phyloP scores from a whole-genome alignment of 2,797 vertebrate genomes.

The Cottoperca gobio region DNA sequence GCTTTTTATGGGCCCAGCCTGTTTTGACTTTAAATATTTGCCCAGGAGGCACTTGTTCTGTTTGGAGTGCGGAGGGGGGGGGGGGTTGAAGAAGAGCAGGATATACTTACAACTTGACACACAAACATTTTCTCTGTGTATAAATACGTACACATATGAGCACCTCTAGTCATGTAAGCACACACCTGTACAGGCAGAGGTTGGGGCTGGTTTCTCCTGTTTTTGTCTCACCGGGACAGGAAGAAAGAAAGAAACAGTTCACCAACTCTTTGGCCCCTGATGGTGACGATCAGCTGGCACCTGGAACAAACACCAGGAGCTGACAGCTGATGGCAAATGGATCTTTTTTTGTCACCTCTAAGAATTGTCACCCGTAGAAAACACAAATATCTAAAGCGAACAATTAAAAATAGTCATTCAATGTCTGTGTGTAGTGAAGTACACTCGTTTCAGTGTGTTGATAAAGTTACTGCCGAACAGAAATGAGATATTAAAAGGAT shows the following conservation, averaged over 20 bases:
- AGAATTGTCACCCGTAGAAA: slow-evolving; percentile 10
- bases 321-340: slow-evolving; percentile 50
- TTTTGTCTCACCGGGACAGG: slow-evolving; percentile 31
- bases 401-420: background rate
- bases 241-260: slow-evolving; percentile 18
- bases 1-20: slow-evolving; percentile 84
- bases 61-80: slow-evolving; percentile 42
- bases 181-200: slow-evolving; percentile 51
- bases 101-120: slow-evolving; percentile 28
- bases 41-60: slow-evolving; percentile 81
- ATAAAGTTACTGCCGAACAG: background rate
- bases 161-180: background rate
- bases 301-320: slow-evolving; percentile 32
- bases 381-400: slow-evolving; percentile 3
- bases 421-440: background rate
- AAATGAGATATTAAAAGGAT: no score
- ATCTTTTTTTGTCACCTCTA: slow-evolving; percentile 23
- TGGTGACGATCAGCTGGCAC: slow-evolving; percentile 42
- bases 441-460: background rate
- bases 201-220: slow-evolving; percentile 17
- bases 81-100: slow-evolving; percentile 27
- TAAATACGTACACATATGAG: slow-evolving; percentile 33
- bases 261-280: slow-evolving; percentile 7
- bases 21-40: slow-evolving; percentile 91
- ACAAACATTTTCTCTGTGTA: slow-evolving; percentile 21